These are phyloP conservation scores for Notolepis coatsorum DNA, from an alignment of 2,797 vertebrate genomes.

Conservation along the genomic window DNA sequence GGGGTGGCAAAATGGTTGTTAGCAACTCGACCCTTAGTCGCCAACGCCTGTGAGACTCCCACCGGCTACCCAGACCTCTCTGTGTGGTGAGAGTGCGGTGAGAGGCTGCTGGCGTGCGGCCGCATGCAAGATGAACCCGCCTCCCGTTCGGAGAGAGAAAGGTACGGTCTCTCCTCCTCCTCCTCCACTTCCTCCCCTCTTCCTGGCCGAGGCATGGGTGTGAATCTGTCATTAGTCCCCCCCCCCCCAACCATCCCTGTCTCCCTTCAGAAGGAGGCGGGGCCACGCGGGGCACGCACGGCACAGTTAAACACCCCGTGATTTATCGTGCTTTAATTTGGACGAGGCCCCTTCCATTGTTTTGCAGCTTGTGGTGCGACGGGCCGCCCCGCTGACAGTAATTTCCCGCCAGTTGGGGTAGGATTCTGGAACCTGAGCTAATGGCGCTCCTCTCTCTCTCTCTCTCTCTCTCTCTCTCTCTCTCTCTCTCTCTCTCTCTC, in stretches of 20 bases:
- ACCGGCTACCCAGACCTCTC: too few species aligned
- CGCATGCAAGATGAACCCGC: conserved; percentile 19
- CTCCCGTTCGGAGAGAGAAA: conserved; percentile 29
- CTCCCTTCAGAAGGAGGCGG: conserved; percentile 25
- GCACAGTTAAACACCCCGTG: conserved; percentile 72
- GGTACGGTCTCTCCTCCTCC: not conserved
- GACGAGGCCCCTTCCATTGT: conserved; percentile 68
- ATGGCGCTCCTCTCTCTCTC: conserved; percentile 67
- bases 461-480: too few species aligned
- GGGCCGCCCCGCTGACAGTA: conserved; percentile 73
- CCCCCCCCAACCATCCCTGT: conserved; percentile 1
- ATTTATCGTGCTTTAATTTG: conserved; percentile 82
- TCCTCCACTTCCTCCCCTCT: not conserved
- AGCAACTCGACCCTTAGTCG: too few species aligned
- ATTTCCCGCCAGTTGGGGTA: conserved; percentile 73
- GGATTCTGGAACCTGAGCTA: conserved; percentile 75
- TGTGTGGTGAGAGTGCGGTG: not conserved
- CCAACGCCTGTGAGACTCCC: too few species aligned
- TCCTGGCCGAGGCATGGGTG: conserved; percentile 35
- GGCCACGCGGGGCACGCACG: conserved; percentile 39
- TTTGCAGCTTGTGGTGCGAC: conserved; percentile 59
- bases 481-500: too few species aligned
- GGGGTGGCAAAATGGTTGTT: too few species aligned
- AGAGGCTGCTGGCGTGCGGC: not conserved
- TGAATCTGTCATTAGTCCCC: conserved; percentile 45